Evolutionary conservation across 2,888 invertebrate species (phyloP).

Genomic region (Chalcosyrphus nemorum): DNA sequence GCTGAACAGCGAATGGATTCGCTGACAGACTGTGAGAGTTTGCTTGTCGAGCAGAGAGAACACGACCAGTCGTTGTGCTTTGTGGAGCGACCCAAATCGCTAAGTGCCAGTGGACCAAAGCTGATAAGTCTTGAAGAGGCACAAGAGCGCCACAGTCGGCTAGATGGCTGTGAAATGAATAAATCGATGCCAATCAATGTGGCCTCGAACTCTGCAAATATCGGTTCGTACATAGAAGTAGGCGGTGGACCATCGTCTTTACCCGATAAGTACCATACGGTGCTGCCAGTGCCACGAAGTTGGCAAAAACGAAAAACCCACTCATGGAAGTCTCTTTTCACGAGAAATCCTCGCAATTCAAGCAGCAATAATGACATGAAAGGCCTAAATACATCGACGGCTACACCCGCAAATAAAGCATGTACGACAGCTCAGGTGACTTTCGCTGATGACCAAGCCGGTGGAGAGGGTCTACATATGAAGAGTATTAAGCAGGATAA

Average conservation of each 20-base stretch:
- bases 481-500: conserved; percentile 78
- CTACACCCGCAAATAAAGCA: conserved; percentile 75
- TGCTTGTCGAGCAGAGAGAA: conserved; percentile 82
- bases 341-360: conserved; percentile 81
- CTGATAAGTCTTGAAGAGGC: conserved; percentile 95
- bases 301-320: conserved; percentile 82
- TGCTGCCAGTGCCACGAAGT: conserved; percentile 90
- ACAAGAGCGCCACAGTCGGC: conserved; percentile 86
- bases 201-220: conserved; percentile 78
- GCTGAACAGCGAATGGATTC: conserved; percentile 82
- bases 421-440: conserved; percentile 77
- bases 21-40: conserved; percentile 82
- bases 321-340: conserved; percentile 82
- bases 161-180: conserved; percentile 80
- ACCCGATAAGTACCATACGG: conserved; percentile 92
- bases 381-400: conserved; percentile 54
- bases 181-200: conserved; percentile 82
- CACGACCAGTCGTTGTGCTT: conserved; percentile 81
- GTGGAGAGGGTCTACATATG: conserved; percentile 66
- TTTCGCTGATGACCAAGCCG: conserved; percentile 77
- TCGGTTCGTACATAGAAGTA: conserved; percentile 87
- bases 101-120: conserved; percentile 95
- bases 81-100: conserved; percentile 91
- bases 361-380: conserved; percentile 77
- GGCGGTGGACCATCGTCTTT: conserved; percentile 90